Evolutionary conservation across 30 jellyfish, hydroid and myxozoan species (phyloP), one percentile per base, ranked within the genome.

Genomic region (Aurelia sp.): DNA sequence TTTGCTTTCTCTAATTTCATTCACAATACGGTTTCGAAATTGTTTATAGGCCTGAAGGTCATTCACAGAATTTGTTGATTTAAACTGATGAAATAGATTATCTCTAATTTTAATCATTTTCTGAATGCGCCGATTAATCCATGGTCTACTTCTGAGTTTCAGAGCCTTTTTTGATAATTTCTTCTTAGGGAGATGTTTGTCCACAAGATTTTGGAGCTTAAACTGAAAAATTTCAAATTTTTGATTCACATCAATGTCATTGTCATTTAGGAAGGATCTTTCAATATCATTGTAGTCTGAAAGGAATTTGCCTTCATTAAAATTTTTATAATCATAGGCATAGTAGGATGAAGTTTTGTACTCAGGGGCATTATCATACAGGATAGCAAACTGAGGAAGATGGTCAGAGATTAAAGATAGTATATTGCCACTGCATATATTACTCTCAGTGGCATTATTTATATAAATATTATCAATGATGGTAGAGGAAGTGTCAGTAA

Each of bases 21-120:
- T 27, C 33, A 27, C 33, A 27, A 27, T 27, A 27, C 33, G 33
- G 33, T 27, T 27, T 27, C 67, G 59, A 55, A 24, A 85, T 61
- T 33, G 74, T 72, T 85, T 85, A 86, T 63, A 85, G n/a, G 85
- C 58, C 2, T 51, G 21, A 20, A 69, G 91, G 4, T 47, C 89
- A 47, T 63, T 27, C 35, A 82, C 67, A 9, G 89, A 78, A 60
- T 78, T 78, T 0, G 89, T 78, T 44, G 10, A 35, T 65, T 78
- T 78, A 53, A 78, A 78, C 70, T 60, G 81, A 38, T 41, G 67
- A 35, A 78, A 78, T 65, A 78, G 4, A 47, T 27, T 27, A 27
- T 27, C 33, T 27, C 33, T 27, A 27, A 27, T 27, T 27, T 27
- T 27, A 27, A 27, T 27, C 33, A 27, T 27, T 27, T 27, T 27